Conservation (phyloP, 2,113 vertebrate genomes). For the Apus apus region DNA sequence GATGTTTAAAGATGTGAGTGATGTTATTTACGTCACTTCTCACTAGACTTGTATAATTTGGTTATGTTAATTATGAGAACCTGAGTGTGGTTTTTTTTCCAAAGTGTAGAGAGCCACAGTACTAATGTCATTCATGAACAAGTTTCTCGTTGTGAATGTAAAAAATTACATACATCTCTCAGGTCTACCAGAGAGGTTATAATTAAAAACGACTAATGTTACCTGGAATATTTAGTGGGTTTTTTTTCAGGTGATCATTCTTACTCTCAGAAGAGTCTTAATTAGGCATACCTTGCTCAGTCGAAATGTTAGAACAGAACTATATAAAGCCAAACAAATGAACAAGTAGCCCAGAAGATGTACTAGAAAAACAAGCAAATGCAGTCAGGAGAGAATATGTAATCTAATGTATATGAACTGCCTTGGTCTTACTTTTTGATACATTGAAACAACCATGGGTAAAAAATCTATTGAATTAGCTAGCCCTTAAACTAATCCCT, state of each 20-base stretch:
- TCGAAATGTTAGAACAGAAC: neutral
- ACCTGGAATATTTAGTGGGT: neutral
- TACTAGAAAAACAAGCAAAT: neutral
- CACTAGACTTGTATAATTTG: constrained; percentile 45
- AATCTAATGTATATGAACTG: neutral
- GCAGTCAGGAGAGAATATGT: neutral
- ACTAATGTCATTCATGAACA: constrained; percentile 36
- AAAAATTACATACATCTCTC: neutral
- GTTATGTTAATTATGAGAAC: constrained; percentile 41
- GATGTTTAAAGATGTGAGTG: constrained; percentile 36
- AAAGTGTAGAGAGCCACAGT: neutral
- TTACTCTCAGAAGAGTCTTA: neutral
- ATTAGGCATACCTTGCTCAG: neutral
- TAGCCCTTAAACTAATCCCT: neutral
- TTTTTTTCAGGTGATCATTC: neutral
- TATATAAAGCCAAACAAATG: neutral
- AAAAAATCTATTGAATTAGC: neutral
- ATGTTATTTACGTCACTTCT: constrained; percentile 43
- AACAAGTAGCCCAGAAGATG: neutral
- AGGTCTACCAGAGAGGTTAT: neutral
- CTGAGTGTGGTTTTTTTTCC: neutral
- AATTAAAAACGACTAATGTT: neutral
- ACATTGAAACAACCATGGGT: neutral
- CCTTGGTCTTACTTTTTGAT: neutral
- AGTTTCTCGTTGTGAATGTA: neutral